A percentile compares a stretch with the other conserved stretches of the same genome.
Evolutionary conservation across 2,113 vertebrate genomes (phyloP).

Genomic region (Passer domesticus): DNA sequence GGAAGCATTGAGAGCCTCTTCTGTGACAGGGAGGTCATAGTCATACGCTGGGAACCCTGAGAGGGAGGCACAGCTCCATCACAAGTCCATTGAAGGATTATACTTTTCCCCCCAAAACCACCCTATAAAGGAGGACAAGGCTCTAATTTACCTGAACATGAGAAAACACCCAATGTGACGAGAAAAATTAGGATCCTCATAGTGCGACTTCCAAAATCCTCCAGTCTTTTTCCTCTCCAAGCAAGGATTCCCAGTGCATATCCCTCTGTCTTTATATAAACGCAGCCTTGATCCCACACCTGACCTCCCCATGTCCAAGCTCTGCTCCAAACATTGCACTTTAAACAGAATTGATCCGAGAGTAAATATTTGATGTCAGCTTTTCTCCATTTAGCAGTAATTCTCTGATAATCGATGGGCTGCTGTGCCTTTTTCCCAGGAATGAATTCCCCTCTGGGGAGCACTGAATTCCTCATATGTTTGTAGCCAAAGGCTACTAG

Average conservation of each 20-base stretch:
- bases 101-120: neutral
- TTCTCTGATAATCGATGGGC: neutral
- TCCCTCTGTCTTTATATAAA: neutral
- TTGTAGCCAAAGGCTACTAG: neutral
- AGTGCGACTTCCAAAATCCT: neutral
- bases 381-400: neutral
- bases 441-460: neutral
- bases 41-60: conserved; percentile 66
- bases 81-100: neutral
- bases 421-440: neutral
- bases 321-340: neutral
- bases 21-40: conserved; percentile 36
- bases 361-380: conserved; percentile 58
- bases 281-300: neutral
- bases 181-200: neutral
- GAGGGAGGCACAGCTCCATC: neutral
- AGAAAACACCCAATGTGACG: neutral
- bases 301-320: neutral
- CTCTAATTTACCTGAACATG: conserved; percentile 42
- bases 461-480: neutral
- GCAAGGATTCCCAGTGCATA: neutral
- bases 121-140: accelerated
- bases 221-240: neutral
- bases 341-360: conserved; percentile 30
- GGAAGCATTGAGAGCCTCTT: conserved; percentile 61